Base-by-base conservation (phyloP, 2,797 vertebrate species). In the Macrochelys suwanniensis region DNA sequence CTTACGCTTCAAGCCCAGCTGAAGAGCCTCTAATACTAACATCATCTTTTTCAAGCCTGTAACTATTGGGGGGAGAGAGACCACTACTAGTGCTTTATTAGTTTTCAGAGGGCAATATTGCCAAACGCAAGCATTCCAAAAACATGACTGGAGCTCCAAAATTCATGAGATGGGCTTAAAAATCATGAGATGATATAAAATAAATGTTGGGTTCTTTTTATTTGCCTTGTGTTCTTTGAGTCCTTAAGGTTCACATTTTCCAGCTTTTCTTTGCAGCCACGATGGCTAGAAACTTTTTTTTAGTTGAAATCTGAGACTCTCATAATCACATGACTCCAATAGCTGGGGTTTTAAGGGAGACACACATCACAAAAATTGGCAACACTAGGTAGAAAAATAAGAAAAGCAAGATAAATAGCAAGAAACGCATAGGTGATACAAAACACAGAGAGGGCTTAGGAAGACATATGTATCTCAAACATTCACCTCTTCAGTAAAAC, bases 391-490 rank as follows among this genome's bases (percentile, higher is more conserved):
- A 89, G 74, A 45, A 92, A 92, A 83, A 54, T 42, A 80, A 23
- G 19, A 93, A 92, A 33, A 94, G 54, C 37, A 74, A 92, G 56
- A 95, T 31, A 80, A 79, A 88, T 68, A 33, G 87, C 80, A 45
- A 26, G 68, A 91, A 68, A 89, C 81, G 89, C 65, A 31, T 8
- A 78, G 84, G 49, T 85, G 71, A 82, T 11, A 84, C n/a, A 80
- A 82, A 93, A 87, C 53, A 80, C 3, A 61, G 50, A 33, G 94
- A 71, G 31, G 31, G 13, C 31, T 33, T 33, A 61, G 13, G 59
- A 61, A 33, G 57, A 65, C 25, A 85, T 91, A 79, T 1, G 0
- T 13, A 57, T 51, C 12, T 84, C 42, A 94, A 84, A 90, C 6
- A 51, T 84, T 26, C 71, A 21, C 11, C 88, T 68, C 12, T 82